Evolutionary conservation across 2,888 invertebrate species (phyloP), one percentile per base, ranked within the genome.

Genomic region (Apamea crenata): DNA sequence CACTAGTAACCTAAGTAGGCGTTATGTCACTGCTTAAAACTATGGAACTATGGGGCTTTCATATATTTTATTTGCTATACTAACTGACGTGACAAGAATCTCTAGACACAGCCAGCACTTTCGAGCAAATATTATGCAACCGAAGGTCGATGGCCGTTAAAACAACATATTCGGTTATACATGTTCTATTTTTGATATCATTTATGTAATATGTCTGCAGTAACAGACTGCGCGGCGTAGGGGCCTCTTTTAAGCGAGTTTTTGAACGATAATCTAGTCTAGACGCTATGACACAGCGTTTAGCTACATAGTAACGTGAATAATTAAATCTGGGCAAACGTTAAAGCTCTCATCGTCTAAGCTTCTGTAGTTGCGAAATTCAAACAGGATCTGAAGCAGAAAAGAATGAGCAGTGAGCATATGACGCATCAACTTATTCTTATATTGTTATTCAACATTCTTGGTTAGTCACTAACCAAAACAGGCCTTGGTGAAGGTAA

Each of bases 191-290:
- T 86, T 83, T 81, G 36, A 73, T 73, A 79, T 68, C 44, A 25
- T 75, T 94, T 92, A 92, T 78, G 78, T 90, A 93, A 94, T 81
- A 63, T 84, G 92, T 93, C 91, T 93, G 88, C 84, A 81, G 73
- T 67, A 63, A 85, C 91, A 94, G 95, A 94, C 94, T 88, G 94
- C 93, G 83, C 84, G 94, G 90, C 93, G 92, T 84, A 88, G 69
- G 67, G 21, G 69, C 67, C 68, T 53, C 63, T 67, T 74, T 72
- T 73, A 56, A 74, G 59, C 47, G 32, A 75, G 36, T 66, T 79
- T n/a, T 78, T 32, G 29, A 16, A 32, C 25, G 44, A 16, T 68
- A 36, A 61, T 56, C 44, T 77, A 67, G 47, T 56, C 44, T 77
- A 67, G 47, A 50, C 61, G 36, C 65, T n/a, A 76, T 75, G 85